Conservation (phyloP, 2,113 vertebrate genomes). For the Vombatus ursinus region DNA sequence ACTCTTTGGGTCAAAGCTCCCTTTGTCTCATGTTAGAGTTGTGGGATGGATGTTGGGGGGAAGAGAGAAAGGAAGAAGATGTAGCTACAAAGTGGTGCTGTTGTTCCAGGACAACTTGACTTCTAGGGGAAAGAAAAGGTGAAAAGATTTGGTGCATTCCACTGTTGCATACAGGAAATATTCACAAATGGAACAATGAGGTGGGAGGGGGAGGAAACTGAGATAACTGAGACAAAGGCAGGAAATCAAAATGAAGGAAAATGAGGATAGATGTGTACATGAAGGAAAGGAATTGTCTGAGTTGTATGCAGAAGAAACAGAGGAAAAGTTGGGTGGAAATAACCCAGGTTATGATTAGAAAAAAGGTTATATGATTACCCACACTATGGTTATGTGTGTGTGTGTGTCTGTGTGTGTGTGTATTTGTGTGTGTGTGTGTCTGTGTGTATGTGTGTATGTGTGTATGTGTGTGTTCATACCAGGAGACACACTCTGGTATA, state of each 20-base stretch:
- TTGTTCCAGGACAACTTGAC: background rate
- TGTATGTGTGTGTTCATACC: no score
- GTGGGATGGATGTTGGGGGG: background rate
- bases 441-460: no score
- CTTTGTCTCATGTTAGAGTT: background rate
- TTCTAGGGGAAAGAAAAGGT: background rate
- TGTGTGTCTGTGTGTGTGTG: no score
- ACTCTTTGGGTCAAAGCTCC: background rate
- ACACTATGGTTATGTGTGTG: background rate
- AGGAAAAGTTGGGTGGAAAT: background rate
- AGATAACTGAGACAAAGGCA: background rate
- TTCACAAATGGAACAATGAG: background rate
- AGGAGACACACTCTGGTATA: background rate
- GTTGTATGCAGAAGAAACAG: background rate
- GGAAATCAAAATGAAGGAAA: background rate
- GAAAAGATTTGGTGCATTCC: background rate
- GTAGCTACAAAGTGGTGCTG: background rate
- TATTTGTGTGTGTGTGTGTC: no score
- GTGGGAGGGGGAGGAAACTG: background rate
- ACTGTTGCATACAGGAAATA: background rate
- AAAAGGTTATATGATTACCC: no score
- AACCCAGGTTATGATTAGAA: background rate
- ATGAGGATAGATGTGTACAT: background rate
- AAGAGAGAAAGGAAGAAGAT: background rate
- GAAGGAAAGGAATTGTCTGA: background rate